Conservation (phyloP, 2,113 vertebrate species). For the Crocuta crocuta region DNA sequence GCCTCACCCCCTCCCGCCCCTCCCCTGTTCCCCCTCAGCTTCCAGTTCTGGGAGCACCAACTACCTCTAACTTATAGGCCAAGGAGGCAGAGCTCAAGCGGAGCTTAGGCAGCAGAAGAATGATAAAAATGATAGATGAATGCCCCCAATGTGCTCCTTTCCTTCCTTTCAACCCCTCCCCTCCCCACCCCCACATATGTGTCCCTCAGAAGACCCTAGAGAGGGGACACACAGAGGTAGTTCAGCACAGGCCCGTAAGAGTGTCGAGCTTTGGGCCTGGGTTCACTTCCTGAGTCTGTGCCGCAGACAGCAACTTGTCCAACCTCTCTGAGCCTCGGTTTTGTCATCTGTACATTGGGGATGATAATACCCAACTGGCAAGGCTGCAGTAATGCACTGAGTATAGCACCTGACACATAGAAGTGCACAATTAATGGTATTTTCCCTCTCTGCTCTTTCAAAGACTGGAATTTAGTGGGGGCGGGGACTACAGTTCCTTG, state of each 20-base stretch:
- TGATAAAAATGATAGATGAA: neutral
- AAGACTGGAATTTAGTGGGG: neutral
- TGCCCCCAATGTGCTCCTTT: neutral
- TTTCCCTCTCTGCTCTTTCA: neutral
- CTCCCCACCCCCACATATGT: accelerated
- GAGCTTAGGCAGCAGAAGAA: neutral
- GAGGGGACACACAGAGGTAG: neutral
- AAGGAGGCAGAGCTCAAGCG: neutral
- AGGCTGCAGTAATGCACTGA: neutral
- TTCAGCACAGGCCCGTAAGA: neutral
- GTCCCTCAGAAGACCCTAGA: neutral
- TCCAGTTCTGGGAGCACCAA: neutral
- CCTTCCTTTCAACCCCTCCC: neutral
- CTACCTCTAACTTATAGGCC: neutral
- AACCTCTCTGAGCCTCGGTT: neutral
- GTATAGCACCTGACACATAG: neutral
- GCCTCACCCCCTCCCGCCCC: neutral
- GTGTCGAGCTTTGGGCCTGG: neutral
- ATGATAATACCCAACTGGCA: neutral
- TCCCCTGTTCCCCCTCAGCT: neutral
- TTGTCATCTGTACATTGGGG: neutral
- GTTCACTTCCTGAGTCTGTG: neutral
- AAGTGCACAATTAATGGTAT: neutral
- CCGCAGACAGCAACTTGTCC: neutral
- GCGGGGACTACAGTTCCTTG: neutral